A percentile compares a stretch with the other conserved stretches of the same genome.
phyloP scores from a whole-genome alignment of 2,113 vertebrate species.

The Gymnobelideus leadbeateri region DNA sequence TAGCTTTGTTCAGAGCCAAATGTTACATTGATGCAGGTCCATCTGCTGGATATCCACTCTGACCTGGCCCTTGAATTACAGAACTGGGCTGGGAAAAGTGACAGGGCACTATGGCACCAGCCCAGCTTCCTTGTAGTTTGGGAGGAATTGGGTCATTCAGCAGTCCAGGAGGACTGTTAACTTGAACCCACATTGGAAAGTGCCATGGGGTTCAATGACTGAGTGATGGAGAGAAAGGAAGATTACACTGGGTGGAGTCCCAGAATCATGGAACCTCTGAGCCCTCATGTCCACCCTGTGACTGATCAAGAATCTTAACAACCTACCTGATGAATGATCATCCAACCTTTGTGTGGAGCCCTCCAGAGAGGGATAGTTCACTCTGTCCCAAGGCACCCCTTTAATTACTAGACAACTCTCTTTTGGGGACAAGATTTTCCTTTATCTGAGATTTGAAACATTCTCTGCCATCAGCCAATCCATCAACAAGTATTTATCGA shows the following conservation, averaged over 20 bases:
- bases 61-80: slow-evolving; percentile 49
- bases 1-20: slow-evolving; percentile 61
- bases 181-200: not conserved
- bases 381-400: no score
- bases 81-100: not conserved
- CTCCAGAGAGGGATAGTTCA: rapidly evolving
- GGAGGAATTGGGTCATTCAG: not conserved
- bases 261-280: rapidly evolving
- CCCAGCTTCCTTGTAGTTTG: not conserved
- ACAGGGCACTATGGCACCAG: not conserved
- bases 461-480: not conserved
- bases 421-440: not conserved
- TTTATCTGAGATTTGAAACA: rapidly evolving
- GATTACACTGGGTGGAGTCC: not conserved
- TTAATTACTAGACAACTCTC: not conserved
- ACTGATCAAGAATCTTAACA: not conserved
- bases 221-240: not conserved
- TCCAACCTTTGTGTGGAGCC: not conserved
- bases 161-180: not conserved
- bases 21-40: slow-evolving; percentile 19
- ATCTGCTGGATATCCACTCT: not conserved
- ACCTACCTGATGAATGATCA: not conserved
- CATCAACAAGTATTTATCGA: not conserved
- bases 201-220: rapidly evolving
- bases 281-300: not conserved